Percentiles rank a stretch among this genome's conserved stretches.
Evolutionary conservation across 2,797 vertebrate species (phyloP).

Genomic region (Lophius americanus): DNA sequence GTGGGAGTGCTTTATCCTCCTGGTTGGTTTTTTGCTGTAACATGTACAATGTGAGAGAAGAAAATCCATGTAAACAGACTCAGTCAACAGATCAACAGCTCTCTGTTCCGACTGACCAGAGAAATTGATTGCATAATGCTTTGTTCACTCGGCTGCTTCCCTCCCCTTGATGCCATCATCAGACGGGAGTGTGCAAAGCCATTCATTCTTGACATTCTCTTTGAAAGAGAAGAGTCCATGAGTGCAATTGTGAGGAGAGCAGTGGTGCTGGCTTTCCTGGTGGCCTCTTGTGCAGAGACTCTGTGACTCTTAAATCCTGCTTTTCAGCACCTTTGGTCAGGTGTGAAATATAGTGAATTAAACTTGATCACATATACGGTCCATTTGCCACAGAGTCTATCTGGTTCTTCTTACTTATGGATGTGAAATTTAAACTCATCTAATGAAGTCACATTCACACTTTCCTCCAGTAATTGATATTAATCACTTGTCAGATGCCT

Average conservation of each 20-base stretch:
- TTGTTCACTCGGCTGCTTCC: conserved; percentile 65
- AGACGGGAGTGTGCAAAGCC: conserved; percentile 56
- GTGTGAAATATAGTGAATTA: conserved; percentile 71
- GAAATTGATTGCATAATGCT: conserved; percentile 81
- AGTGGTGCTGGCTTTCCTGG: conserved; percentile 32
- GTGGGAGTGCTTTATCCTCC: conserved; percentile 27
- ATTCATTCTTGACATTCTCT: conserved; percentile 51
- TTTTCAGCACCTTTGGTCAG: conserved; percentile 61
- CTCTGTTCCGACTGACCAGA: conserved; percentile 76
- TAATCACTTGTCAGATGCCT: conserved; percentile 78
- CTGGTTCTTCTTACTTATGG: conserved; percentile 31
- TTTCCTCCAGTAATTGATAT: conserved; percentile 80
- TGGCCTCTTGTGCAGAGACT: conserved; percentile 48
- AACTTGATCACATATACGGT: conserved; percentile 56
- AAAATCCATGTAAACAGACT: conserved; percentile 74
- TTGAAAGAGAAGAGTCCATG: conserved; percentile 47
- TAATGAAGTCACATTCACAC: conserved; percentile 74
- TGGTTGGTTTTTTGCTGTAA: conserved; percentile 45
- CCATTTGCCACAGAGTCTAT: conserved; percentile 37
- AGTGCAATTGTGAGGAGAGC: conserved; percentile 58
- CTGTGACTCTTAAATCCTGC: conserved; percentile 55
- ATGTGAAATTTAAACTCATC: conserved; percentile 22
- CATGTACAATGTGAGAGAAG: conserved; percentile 44
- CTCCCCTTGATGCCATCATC: conserved; percentile 69
- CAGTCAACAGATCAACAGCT: conserved; percentile 75